Evolutionary conservation across 2,113 vertebrate genomes (phyloP).

Genomic region (Protobothrops flavoviridis): DNA sequence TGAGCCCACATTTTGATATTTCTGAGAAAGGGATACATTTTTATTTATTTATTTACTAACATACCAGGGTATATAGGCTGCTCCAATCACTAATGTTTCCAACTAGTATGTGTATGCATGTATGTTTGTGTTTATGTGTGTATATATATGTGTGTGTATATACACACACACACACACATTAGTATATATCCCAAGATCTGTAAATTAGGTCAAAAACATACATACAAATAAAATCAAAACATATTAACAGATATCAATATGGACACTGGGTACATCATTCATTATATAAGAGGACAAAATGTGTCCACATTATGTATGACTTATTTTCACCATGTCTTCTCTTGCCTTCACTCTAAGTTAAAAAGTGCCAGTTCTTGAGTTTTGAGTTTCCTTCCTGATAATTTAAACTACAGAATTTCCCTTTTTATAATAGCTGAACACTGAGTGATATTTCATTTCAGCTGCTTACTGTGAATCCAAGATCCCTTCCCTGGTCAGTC

Average conservation of each 20-base stretch:
- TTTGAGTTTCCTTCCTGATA: neutral
- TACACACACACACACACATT: too few species aligned
- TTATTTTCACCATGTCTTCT: neutral
- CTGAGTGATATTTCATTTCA: neutral
- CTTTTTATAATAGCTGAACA: neutral
- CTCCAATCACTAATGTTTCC: neutral
- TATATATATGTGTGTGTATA: neutral
- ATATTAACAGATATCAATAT: neutral
- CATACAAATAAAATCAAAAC: neutral
- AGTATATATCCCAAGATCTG: neutral
- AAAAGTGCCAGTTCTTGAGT: neutral
- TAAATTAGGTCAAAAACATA: neutral
- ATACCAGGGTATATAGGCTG: neutral
- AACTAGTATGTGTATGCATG: neutral
- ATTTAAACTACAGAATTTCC: neutral
- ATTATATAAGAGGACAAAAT: neutral
- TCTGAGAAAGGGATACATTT: neutral
- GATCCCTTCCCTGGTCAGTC: neutral
- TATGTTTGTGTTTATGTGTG: too few species aligned
- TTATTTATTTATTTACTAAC: neutral
- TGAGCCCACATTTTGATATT: neutral
- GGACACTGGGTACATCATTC: neutral
- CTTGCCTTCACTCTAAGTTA: neutral
- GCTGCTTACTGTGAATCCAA: neutral
- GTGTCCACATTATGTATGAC: neutral